Evolutionary conservation across 2,113 vertebrate species (phyloP), one percentile per base, ranked within the genome.

Genomic region (Anguilla japonica): DNA sequence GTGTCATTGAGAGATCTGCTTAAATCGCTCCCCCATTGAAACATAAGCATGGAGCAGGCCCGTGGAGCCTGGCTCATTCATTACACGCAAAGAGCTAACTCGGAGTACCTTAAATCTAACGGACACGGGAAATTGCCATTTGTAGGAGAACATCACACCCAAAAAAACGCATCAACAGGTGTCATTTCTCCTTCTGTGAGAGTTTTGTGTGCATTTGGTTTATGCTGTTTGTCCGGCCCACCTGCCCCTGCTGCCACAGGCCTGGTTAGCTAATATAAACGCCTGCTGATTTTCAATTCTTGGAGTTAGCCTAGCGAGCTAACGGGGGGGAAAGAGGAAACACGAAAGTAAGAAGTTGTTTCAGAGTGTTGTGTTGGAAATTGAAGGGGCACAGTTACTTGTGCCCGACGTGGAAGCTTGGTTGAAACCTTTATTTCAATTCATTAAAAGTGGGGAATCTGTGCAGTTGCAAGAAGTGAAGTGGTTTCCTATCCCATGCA

Each of bases 11-110:
- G 41, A 41, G 39, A 80, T 80, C 2, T 80, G 79, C 40, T 80
- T 80, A 40, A 41, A 41, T 41, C 20, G 79, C 34, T 85, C 79
- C 50, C 92, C 85, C 91, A 94, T 90, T 95, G 93, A 94, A 93
- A 89, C 84, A 92, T 39, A 90, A 94, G 93, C 93, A 91, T 93
- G 93, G 92, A 50, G 91, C 90, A 95, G 94, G 95, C 93, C 94
- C 89, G 1, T 29, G 39, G 86, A 88, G 50, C 79, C 40, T 80
- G 81, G 84, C 84, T 88, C 90, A 93, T 93, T 95, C 93, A 94
- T 90, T 89, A 85, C 34, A 91, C 63, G 83, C 80, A 87, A 83
- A 85, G 34, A 6, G 78, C 7, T 71, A 57, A 1, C 80, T 15
- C 40, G 63, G 60, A 39, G 40, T 41, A 1, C 39, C n/a, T 84